These are phyloP conservation scores for Peromyscus maniculatus DNA, from an alignment of 2,113 vertebrate species.

Conservation along the genomic window DNA sequence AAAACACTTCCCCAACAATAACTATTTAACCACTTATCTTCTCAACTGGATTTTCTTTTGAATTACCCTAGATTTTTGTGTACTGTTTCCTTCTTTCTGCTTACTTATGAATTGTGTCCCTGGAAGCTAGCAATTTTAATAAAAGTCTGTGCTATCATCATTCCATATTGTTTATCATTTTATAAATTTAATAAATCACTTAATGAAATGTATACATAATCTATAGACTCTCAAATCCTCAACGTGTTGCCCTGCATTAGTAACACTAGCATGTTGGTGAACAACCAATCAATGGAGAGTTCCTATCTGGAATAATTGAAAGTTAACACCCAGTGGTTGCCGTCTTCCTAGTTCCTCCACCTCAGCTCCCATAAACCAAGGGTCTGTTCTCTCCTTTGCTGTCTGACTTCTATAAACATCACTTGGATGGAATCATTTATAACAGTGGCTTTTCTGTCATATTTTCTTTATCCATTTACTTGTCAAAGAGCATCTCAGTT, in stretches of 20 bases:
- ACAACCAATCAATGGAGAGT: neutral
- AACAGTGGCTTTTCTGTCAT: neutral
- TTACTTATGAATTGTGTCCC: neutral
- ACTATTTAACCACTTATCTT: neutral
- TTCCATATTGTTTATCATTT: neutral
- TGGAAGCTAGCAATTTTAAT: neutral
- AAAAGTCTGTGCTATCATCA: neutral
- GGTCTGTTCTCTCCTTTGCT: neutral
- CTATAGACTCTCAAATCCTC: neutral
- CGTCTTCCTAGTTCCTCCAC: neutral
- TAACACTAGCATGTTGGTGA: neutral
- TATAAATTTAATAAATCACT: neutral
- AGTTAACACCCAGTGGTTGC: fast-evolving
- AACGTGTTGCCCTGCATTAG: no score
- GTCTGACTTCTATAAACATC: neutral
- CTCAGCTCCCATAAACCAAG: neutral
- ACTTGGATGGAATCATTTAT: neutral
- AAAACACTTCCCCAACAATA: neutral
- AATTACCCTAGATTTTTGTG: neutral
- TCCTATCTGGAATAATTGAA: neutral
- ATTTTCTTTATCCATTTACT: neutral
- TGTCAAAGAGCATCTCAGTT: no score
- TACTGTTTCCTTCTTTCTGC: neutral
- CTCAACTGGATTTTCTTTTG: neutral
- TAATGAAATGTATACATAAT: neutral